Percentiles rank a stretch among this genome's conserved stretches.
Conservation (phyloP, 53 echinoderm and acorn worm genomes). For the Henricia sp. region DNA sequence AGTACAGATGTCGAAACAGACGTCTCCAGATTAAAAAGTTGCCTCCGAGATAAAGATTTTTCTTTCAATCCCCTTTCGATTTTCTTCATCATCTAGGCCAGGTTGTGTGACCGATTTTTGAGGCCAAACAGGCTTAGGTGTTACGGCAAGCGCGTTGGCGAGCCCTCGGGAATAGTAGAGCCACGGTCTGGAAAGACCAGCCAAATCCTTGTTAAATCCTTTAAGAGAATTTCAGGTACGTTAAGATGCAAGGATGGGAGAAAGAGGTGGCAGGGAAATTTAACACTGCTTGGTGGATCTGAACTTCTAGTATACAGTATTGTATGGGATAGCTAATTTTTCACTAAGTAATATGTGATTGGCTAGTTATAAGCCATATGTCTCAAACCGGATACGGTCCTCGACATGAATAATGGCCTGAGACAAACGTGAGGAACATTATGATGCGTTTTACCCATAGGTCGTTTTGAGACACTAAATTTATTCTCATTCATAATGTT, state of each 20-base stretch:
- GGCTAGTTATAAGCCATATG: no score
- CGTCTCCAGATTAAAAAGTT: slow-evolving; percentile 43
- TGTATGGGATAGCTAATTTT: no score
- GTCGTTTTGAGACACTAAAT: no score
- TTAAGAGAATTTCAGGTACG: slow-evolving; percentile 49
- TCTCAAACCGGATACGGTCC: no score
- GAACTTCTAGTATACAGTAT: no score
- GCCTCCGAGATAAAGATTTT: slow-evolving; percentile 9
- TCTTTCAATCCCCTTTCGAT: background rate
- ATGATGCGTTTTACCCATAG: no score
- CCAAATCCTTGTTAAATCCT: slow-evolving; percentile 44
- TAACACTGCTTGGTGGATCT: slow-evolving; percentile 14
- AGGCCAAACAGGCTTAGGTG: slow-evolving; percentile 39
- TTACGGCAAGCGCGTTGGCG: slow-evolving; percentile 27
- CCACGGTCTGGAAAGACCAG: background rate
- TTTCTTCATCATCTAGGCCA: slow-evolving; percentile 23
- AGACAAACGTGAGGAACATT: no score
- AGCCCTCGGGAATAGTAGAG: background rate
- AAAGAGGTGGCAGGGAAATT: background rate
- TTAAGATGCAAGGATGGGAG: slow-evolving; percentile 1
- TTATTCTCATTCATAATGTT: no score
- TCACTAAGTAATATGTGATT: no score
- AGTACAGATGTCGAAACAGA: slow-evolving; percentile 15
- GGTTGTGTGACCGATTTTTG: slow-evolving; percentile 30
- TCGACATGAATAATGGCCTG: no score